Evolutionary conservation across 1,140 invertebrate genomes (phyloP), one percentile per base, ranked within the genome.

Genomic region (Grapholita molesta): DNA sequence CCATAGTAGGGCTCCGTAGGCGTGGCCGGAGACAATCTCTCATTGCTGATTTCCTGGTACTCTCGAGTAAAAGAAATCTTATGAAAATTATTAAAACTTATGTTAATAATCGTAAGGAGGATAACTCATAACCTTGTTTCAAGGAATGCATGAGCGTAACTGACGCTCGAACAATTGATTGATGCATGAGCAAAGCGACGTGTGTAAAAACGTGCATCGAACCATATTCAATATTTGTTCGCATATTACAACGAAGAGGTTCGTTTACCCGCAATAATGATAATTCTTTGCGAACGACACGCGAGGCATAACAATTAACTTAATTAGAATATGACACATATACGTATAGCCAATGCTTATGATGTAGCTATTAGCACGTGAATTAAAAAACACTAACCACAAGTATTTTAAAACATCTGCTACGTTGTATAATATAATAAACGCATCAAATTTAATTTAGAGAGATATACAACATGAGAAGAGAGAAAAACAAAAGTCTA

Each of bases 1-100:
- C 67, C 68, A 69, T 83, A 82, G 70, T 82, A 79, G 77, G 76
- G 73, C 75, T 69, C 73, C 69, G 71, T 74, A 85, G 80, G 80
- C 81, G 82, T 80, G 84, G 76, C 70, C 73, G 69, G 72, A 73
- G 70, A 72, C 80, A 80, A 79, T 84, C 78, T 76, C 73, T 76
- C 64, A 48, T 76, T 74, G 69, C 77, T 78, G 69, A 77, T 42
- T 84, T 88, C 81, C 80, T 88, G 71, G 76, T 82, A 85, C 71
- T 73, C 42, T 75, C 28, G 48, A 9, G 55, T 61, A 15, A 67
- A 33, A 72, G 35, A 70, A 71, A 75, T 69, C 71, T 24, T 6
- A 57, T 25, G 2, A 25, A 25, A 57, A n/a, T 57, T 4, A 9
- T 57, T 57, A 5, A 21, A 48, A 48, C 18, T 48, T 48, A 48